Evolutionary conservation across 1,140 invertebrate genomes (phyloP).

Genomic region (Epicauta chinensis): DNA sequence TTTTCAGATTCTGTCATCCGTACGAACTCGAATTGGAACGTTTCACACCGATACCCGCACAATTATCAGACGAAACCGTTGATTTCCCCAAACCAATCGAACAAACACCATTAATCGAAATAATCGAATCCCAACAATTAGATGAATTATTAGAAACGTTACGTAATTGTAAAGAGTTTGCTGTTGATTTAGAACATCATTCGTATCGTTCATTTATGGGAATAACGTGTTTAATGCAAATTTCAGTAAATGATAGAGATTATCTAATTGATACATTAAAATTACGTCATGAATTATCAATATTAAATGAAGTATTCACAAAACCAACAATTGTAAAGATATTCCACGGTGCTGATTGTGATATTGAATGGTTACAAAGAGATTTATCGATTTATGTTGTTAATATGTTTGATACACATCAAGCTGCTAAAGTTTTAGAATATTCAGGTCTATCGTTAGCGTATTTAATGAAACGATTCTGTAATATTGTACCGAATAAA

Average conservation of each 20-base stretch:
- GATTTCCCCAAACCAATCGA: conserved; percentile 47
- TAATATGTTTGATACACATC: conserved; percentile 95
- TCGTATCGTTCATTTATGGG: conserved; percentile 76
- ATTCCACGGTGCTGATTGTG: conserved; percentile 86
- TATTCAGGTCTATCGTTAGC: conserved; percentile 69
- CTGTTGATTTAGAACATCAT: conserved; percentile 87
- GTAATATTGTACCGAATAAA: conserved; percentile 77
- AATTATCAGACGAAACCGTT: conserved; percentile 45
- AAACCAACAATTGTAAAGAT: conserved; percentile 89
- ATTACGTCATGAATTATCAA: conserved; percentile 73
- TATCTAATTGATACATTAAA: conserved; percentile 87
- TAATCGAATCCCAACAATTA: conserved; percentile 63
- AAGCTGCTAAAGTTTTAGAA: conserved; percentile 73
- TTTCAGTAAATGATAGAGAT: conserved; percentile 80
- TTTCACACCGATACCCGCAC: conserved; percentile 50
- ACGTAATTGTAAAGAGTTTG: conserved; percentile 61
- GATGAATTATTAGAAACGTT: conserved; percentile 61
- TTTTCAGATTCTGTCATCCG: conserved; percentile 71
- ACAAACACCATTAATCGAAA: conserved; percentile 59
- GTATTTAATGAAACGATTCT: conserved; percentile 74
- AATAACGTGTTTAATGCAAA: conserved; percentile 91
- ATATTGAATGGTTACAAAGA: conserved; percentile 91
- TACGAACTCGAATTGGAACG: conserved; percentile 81
- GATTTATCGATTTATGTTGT: conserved; percentile 94
- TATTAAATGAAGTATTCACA: conserved; percentile 89